Evolutionary conservation across 2,113 vertebrate species (phyloP), one percentile per base, ranked within the genome.

Genomic region (Saguinus imperator): DNA sequence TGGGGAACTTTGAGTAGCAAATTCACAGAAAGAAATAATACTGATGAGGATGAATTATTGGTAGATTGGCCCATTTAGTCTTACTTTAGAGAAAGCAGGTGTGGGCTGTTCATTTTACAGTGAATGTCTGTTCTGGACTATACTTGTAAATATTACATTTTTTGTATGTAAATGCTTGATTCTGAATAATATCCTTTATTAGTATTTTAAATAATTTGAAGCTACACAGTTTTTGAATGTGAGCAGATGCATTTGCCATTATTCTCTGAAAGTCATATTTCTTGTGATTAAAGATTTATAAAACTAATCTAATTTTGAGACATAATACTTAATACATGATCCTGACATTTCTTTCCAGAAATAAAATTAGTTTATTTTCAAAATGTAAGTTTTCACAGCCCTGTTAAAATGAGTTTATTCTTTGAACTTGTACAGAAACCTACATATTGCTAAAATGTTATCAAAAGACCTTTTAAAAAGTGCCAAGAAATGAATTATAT

Each of bases 391-490:
- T 96, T 97, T 96, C 85, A 96, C 84, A 97, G 90, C 73, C 55
- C 43, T 90, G 77, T 97, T 94, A 93, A 97, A 96, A 92, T 82
- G 72, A 96, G 81, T 97, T 97, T 98, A 96, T 98, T 97, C 89
- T 93, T 64, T 98, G 89, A 98, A 97, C 95, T 97, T 97, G 80
- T 95, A 92, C 11, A 94, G 90, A 98, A 97, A 94, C 75, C 32
- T 98, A 97, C 96, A 95, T 97, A 96, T 95, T 97, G 94, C 95
- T 98, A 95, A 98, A 97, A 97, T 97, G 97, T 97, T 98, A 97
- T 96, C 94, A 94, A 95, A 97, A 98, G 95, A 97, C 97, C 96
- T 98, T 97, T 97, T 97, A 93, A 73, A 97, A 97, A 94, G 81
- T 97, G 95, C 98, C 97, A 98, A 96, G 94, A 97, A 94, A 89